Conservation (phyloP, 2,888 invertebrate species). For the Chymomyza fuscimana region DNA sequence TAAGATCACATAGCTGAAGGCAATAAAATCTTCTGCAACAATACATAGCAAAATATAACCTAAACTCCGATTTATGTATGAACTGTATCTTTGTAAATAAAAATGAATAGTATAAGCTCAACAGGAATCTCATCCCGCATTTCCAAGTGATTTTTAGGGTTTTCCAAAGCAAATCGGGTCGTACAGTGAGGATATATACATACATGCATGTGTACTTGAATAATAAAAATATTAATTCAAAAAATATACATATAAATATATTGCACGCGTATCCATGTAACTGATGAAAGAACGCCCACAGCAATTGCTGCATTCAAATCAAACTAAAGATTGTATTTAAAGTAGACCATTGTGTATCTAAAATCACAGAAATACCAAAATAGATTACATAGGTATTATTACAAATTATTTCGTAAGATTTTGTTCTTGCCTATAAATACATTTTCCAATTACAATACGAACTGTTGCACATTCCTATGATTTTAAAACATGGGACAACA, state of each 20-base stretch:
- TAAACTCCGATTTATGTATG: neutral
- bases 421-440: neutral
- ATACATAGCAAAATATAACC: neutral
- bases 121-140: neutral
- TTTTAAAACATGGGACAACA: neutral
- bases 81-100: neutral
- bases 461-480: neutral
- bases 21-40: neutral
- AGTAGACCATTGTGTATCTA: neutral
- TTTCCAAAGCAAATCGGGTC: neutral
- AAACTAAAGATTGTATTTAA: neutral
- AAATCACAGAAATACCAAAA: neutral
- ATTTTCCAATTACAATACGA: neutral
- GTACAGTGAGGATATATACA: neutral
- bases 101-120: neutral
- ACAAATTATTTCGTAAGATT: neutral
- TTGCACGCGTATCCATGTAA: neutral
- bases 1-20: neutral
- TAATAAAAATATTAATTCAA: neutral
- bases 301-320: neutral
- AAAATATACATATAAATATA: neutral
- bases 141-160: neutral
- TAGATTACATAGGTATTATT: neutral
- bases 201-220: neutral
- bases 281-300: neutral